Evolutionary conservation across 2,797 vertebrate species (phyloP), one percentile per base, ranked within the genome.

Genomic region (Mionectes olivaceus): DNA sequence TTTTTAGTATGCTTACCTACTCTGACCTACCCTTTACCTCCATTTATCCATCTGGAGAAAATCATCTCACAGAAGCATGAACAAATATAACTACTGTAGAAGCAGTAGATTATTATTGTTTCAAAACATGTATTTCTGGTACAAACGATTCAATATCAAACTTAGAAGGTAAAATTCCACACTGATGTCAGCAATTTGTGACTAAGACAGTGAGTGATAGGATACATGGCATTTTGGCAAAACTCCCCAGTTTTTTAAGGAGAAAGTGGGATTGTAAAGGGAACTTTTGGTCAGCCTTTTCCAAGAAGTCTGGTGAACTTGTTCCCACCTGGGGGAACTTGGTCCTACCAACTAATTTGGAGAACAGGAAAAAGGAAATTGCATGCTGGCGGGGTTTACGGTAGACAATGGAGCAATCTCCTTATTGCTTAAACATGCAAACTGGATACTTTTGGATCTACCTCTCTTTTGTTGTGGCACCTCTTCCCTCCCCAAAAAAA

Each of bases 301-400:
- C 47, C 37, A 80, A 94, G 63, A 89, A 88, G 64, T 91, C 92
- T 96, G 95, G 86, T 90, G 61, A 93, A 93, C 55, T 93, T 95
- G 90, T 60, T 95, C 93, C 96, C 96, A 97, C 84, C 96, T 96
- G 94, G 79, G 73, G 84, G 65, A 95, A 73, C 89, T 86, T 93
- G 91, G 90, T 97, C 91, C 96, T 96, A 97, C 95, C 95, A 89
- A 88, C 80, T 97, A 96, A 97, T 97, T 94, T 97, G 93, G 83
- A 97, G 96, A 97, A 97, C 95, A 97, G 98, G 97, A 97, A 97
- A 98, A 96, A 97, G 97, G 98, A 98, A 98, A 98, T 98, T 98
- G 97, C 92, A 65, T 87, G 92, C 96, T 97, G 96, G 57, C 8
- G 9, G 93, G 92, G 64, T 96, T 96, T 94, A 96, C 4, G 3